Evolutionary conservation across 2,888 invertebrate genomes (phyloP), one percentile per base, ranked within the genome.

Genomic region (Mantis religiosa): DNA sequence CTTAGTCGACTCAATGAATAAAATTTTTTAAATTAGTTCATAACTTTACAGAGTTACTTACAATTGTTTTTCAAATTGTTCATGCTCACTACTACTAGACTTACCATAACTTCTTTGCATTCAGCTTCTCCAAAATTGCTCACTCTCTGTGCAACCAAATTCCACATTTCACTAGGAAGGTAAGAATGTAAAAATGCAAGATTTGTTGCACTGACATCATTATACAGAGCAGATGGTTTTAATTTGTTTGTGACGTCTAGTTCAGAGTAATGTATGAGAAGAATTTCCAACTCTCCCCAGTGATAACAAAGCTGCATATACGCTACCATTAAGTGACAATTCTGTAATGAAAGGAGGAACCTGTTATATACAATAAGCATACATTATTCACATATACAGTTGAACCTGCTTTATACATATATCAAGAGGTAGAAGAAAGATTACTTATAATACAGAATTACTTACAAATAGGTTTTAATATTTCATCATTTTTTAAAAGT

Each of bases 271-370:
- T 84, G 84, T 14, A 87, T 2, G 27, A 89, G 83, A 34, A 90
- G 87, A 12, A 90, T n/a, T 20, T 82, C 34, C 41, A 90, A 25
- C 34, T 90, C 89, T 28, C 89, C 90, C 90, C 90, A 90, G 83
- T 82, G 83, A 14, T 88, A 85, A 86, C 90, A 86, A 9, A 88
- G 28, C 20, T 84, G 30, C 54, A 89, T 85, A 81, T 88, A 89
- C 41, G 89, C 71, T 8, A 20, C 9, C 90, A 90, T 90, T 28
- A 90, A 20, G 28, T 30, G 28, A 81, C 87, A 83, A 41, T 85
- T 87, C 89, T 89, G 87, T 3, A 88, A 89, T 20, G 14, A 88
- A 85, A 41, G 28, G 14, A 15, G 14, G 2, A 25, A 15, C 7
- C 14, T 28, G 14, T 88, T 30, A 71, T 15, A 41, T 1, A 41